Base-by-base conservation (phyloP, 2,888 invertebrate genomes). In the Tryphoninae sp. region DNA sequence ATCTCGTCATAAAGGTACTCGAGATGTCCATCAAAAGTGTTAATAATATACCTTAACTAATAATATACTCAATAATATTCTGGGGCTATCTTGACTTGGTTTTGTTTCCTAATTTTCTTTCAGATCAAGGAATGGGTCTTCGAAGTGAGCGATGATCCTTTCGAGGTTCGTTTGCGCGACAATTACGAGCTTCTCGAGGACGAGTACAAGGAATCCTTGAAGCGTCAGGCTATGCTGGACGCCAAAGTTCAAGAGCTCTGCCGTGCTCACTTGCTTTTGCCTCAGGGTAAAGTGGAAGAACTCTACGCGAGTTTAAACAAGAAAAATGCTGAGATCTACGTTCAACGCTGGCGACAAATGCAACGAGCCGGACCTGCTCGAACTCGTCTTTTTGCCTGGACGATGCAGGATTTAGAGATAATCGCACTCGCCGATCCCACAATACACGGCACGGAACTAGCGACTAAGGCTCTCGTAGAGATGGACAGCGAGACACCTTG, bases 61-160 rank as follows among this genome's bases (percentile, higher is more conserved):
- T 26, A 40, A n/a, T 6, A 49, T 22, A 11, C 22, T 6, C 7
- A 16, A n/a, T 16, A 55, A 45, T 55, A 40, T 65, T 78, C 16
- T 59, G 4, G 55, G 8, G 42, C n/a, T 19, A 42, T 23, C 22
- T 11, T 49, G 16, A 61, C 2, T 61, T 61, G n/a, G 49, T 33
- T 33, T 33, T 64, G 7, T 69, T 79, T 77, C 73, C 9, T 53
- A 77, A 13, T n/a, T 51, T 51, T 62, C 79, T 92, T 92, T 65
- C 88, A 96, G 96, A 95, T 97, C 23, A 96, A 98, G 92, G 96
- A 97, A 88, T 96, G 98, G 88, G 91, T 96, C 1, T 95, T 99
- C 86, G 98, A 99, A 93, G 95, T 99, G 93, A 96, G 96, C 85
- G 99, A 99, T 90, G 99, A 99, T 94, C 99, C 99, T 0, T 99